phyloP scores from a whole-genome alignment of 35 echinoderm and acorn worm genomes.

The Heliocidaris tuberculata region DNA sequence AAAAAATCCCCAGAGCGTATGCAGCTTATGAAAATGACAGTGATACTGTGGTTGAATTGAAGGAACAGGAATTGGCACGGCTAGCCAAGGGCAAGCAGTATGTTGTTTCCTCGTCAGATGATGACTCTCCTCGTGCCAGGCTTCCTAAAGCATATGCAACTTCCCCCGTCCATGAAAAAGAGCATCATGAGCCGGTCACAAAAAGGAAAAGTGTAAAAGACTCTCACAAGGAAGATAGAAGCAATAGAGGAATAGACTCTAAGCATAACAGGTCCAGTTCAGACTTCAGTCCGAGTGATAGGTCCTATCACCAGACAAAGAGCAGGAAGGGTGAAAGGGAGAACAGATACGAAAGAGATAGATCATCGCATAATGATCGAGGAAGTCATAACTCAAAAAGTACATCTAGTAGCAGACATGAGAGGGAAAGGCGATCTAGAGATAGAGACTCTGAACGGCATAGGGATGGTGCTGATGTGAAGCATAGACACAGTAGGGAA shows the following conservation, averaged over 20 bases:
- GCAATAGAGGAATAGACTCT: slow-evolving; percentile 27
- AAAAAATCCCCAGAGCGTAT: slow-evolving; percentile 34
- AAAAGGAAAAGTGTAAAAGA: not conserved
- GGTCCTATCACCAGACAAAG: not conserved
- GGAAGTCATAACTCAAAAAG: not conserved
- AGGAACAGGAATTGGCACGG: slow-evolving; percentile 24
- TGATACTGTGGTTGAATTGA: slow-evolving; percentile 36
- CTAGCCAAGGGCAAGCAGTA: slow-evolving; percentile 42
- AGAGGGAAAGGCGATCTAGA: slow-evolving; percentile 1
- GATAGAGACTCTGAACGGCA: not conserved
- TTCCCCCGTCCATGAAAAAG: not conserved
- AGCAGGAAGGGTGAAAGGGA: slow-evolving; percentile 17
- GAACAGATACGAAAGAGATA: not conserved
- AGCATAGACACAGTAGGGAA: not conserved
- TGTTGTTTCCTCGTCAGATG: not conserved
- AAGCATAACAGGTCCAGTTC: slow-evolving; percentile 37
- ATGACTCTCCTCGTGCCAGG: slow-evolving; percentile 33
- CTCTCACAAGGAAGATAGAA: slow-evolving; percentile 25
- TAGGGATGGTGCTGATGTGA: not conserved
- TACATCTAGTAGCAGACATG: slow-evolving; percentile 22
- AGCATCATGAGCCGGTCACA: not conserved
- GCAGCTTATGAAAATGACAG: slow-evolving; percentile 48
- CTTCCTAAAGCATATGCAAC: slow-evolving; percentile 22
- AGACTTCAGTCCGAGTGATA: not conserved
- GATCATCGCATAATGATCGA: not conserved